Evolutionary conservation across 2,888 invertebrate genomes (phyloP), one percentile per base, ranked within the genome.

Genomic region (Caenorhabditis sp.): DNA sequence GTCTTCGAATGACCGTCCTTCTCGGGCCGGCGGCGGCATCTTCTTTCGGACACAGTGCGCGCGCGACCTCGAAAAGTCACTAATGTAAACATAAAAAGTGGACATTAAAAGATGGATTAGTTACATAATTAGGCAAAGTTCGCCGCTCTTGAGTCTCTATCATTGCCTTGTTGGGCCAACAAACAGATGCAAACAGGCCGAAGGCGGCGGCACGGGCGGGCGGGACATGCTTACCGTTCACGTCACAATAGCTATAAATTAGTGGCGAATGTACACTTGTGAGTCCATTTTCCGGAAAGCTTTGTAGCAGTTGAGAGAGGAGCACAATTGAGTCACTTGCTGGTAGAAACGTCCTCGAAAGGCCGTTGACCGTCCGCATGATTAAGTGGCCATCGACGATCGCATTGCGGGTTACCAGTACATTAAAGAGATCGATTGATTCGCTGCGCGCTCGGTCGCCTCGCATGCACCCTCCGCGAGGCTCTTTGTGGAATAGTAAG

Each of bases 71-170:
- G 51, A 61, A 64, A 69, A 70, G 69, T 69, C 69, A 70, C 65
- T 65, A 70, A 76, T 67, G 68, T 68, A 68, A 71, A 70, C 80
- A 80, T 58, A 56, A 74, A 72, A 68, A 67, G 65, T 35, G 62
- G 51, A 70, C 58, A 62, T 35, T 56, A 47, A 65, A 74, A 61
- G 70, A 80, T 69, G 74, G 80, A 80, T 74, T 70, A 80, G 72
- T 71, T 78, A 56, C 69, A 69, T 78, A 78, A 78, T 70, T 70
- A 37, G 22, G 55, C 24, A 35, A 60, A 74, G 65, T 65, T 74
- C 55, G 44, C 28, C 64, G 47, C 35, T 18, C 35, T 37, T 65
- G 60, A 50, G 18, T 40, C 35, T 13, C 15, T 5, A n/a, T n/a
- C n/a, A n/a, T n/a, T n/a, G n/a, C n/a, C n/a, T 40, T 60, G 20